These are phyloP conservation scores for Chironomus tentans DNA, from an alignment of 2,888 invertebrate genomes.

Conservation along the genomic window DNA sequence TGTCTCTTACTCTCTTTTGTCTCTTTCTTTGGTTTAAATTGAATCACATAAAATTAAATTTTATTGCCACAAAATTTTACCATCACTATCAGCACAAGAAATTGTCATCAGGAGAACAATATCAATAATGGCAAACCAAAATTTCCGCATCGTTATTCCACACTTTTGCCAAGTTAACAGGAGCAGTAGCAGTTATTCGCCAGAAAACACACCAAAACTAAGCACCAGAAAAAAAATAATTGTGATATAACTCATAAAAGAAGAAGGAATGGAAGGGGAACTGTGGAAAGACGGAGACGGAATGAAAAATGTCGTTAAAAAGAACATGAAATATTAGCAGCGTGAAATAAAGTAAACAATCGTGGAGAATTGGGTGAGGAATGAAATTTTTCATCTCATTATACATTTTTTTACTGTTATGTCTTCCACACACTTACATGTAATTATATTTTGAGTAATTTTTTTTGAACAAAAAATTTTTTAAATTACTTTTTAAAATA, in stretches of 20 bases:
- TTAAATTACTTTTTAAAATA: background rate
- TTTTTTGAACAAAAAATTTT: no score
- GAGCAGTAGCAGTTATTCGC: background rate
- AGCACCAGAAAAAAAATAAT: background rate
- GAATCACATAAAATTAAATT: background rate
- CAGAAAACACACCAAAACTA: background rate
- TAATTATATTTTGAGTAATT: constrained; percentile 8
- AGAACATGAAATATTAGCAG: constrained; percentile 13
- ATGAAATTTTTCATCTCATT: constrained; percentile 4
- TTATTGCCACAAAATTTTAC: constrained; percentile 1
- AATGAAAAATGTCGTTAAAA: constrained; percentile 2
- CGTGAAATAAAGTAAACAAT: constrained; percentile 23
- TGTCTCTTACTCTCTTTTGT: no score
- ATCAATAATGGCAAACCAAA: constrained; percentile 25
- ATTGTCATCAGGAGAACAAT: constrained; percentile 11
- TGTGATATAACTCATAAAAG: background rate
- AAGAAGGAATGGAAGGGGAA: background rate
- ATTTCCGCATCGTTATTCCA: constrained; percentile 22
- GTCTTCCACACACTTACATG: background rate
- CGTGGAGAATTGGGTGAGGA: constrained; percentile 18
- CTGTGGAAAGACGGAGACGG: no score
- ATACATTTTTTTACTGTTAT: background rate
- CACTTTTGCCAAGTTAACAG: background rate
- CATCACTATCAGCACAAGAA: constrained; percentile 11
- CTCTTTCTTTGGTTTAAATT: background rate